A percentile compares a stretch with the other conserved stretches of the same genome.
Evolutionary conservation across 2,888 invertebrate species (phyloP).

Genomic region (Hydroisotoma schaefferi): DNA sequence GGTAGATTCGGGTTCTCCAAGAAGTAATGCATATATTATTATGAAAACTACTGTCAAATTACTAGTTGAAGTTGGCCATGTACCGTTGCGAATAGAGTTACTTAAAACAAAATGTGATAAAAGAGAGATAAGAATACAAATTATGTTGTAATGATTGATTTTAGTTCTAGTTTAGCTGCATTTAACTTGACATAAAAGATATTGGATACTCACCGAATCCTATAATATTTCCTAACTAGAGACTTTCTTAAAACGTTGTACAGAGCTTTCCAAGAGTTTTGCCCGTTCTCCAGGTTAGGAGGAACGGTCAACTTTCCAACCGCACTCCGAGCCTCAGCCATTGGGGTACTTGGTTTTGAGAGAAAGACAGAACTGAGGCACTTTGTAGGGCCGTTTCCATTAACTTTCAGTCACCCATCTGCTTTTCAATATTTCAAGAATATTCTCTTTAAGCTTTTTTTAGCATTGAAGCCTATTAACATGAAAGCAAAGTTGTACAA

Average conservation of each 20-base stretch:
- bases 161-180: background rate
- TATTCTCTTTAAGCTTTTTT: no score
- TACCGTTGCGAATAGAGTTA: constrained; percentile 54
- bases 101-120: constrained; percentile 50
- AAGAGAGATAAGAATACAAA: constrained; percentile 6
- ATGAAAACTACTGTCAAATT: constrained; percentile 52
- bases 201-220: constrained; percentile 50
- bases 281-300: constrained; percentile 51
- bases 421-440: no score
- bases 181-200: background rate
- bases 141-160: background rate
- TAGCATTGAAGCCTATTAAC: no score
- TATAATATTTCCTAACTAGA: constrained; percentile 51
- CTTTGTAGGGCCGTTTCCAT: no score
- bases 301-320: constrained; percentile 50
- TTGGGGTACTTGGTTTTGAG: constrained; percentile 37
- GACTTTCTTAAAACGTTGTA: constrained; percentile 51
- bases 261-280: constrained; percentile 51
- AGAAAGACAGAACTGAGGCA: no score
- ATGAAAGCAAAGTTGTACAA: no score
- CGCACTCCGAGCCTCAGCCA: constrained; percentile 55
- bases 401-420: no score
- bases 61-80: constrained; percentile 55
- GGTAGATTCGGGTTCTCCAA: constrained; percentile 51
- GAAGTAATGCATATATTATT: constrained; percentile 51